Percentiles rank a stretch among this genome's conserved stretches.
These are phyloP conservation scores for Drosophila sechellia DNA, from an alignment of 1,140 invertebrate species.

Conservation along the genomic window DNA sequence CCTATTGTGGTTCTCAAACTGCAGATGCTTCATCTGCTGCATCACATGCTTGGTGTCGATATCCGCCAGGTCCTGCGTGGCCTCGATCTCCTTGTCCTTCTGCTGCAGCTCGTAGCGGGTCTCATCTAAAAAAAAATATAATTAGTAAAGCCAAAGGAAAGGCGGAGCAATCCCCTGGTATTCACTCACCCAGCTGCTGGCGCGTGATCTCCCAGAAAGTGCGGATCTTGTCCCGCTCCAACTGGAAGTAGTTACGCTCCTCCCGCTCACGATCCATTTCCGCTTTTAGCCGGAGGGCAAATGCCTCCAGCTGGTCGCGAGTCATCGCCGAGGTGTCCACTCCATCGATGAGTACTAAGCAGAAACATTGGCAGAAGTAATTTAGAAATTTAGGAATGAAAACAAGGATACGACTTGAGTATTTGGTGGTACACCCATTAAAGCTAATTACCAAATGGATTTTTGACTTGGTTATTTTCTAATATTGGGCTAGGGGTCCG, in stretches of 20 bases:
- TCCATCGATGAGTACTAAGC: conserved; percentile 91
- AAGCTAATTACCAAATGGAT: not conserved
- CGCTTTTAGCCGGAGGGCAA: conserved; percentile 93
- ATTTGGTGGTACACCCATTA: not conserved
- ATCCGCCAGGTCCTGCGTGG: conserved; percentile 93
- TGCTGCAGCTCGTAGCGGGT: conserved; percentile 86
- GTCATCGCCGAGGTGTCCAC: conserved; percentile 96
- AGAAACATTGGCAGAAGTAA: too few relatives aligned
- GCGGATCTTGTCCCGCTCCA: conserved; percentile 96
- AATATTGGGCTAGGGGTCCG: not conserved
- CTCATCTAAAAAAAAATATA: conserved; percentile 50
- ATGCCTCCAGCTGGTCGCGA: conserved; percentile 95
- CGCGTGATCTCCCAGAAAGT: conserved; percentile 95
- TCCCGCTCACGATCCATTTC: conserved; percentile 97
- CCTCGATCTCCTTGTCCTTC: conserved; percentile 95
- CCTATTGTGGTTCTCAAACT: conserved; percentile 95
- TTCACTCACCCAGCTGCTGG: conserved; percentile 66
- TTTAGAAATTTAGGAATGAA: not conserved
- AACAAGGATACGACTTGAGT: too few relatives aligned
- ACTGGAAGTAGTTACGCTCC: conserved; percentile 97
- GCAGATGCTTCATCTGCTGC: conserved; percentile 96
- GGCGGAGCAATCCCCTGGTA: too few relatives aligned
- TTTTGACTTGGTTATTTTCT: not conserved
- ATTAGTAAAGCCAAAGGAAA: too few relatives aligned
- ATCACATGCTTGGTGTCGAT: conserved; percentile 94